These are phyloP conservation scores for Podocnemis expansa DNA, from an alignment of 2,113 vertebrate species.

Conservation along the genomic window DNA sequence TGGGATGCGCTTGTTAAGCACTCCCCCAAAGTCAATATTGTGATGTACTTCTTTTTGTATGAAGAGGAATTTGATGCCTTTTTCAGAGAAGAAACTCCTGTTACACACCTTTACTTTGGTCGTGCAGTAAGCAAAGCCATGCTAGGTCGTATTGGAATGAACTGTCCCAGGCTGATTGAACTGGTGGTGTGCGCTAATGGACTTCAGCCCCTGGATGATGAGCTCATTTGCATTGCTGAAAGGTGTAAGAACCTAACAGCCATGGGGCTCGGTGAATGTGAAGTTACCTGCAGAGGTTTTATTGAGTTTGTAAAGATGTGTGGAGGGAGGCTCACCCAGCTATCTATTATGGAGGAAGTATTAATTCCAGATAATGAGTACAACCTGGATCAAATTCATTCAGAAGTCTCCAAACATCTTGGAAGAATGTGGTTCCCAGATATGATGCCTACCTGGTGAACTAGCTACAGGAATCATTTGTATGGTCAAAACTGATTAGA, in stretches of 20 bases:
- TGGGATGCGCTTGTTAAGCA: constrained; percentile 81
- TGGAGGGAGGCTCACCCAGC: constrained; percentile 79
- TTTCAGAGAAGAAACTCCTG: constrained; percentile 80
- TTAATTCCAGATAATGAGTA: constrained; percentile 79
- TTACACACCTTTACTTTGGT: constrained; percentile 82
- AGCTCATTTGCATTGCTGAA: constrained; percentile 77
- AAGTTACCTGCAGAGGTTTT: constrained; percentile 80
- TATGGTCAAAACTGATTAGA: neutral
- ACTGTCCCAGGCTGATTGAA: constrained; percentile 80
- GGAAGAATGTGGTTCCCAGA: constrained; percentile 84
- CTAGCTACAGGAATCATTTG: neutral
- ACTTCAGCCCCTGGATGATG: constrained; percentile 78
- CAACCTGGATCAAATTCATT: constrained; percentile 76
- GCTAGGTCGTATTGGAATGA: constrained; percentile 80
- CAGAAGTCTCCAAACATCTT: constrained; percentile 79
- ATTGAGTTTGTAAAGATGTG: constrained; percentile 82
- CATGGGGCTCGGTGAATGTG: constrained; percentile 81
- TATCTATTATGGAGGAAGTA: constrained; percentile 84
- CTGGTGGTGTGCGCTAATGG: constrained; percentile 82
- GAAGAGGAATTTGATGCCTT: constrained; percentile 82
- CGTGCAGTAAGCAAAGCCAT: constrained; percentile 79
- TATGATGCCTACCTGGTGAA: constrained; percentile 81
- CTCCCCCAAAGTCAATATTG: constrained; percentile 82
- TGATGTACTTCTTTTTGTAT: constrained; percentile 83
- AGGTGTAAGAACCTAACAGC: constrained; percentile 78